Conservation (phyloP, 2,888 invertebrate species). For the Ctena decussata region DNA sequence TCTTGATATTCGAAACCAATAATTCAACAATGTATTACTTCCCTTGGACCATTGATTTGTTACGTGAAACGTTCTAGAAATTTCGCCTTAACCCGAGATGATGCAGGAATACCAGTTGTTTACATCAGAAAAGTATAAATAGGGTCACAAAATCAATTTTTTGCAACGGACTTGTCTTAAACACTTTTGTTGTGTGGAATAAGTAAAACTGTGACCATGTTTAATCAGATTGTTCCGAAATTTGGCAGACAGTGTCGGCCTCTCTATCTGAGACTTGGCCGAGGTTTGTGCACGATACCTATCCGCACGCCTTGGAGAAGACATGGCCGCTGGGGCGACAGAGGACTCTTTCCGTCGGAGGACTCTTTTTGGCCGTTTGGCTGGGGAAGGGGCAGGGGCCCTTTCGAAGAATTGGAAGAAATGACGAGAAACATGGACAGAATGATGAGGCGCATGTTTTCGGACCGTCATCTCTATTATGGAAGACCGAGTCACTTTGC, state of each 20-base stretch:
- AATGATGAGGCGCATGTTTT: background rate
- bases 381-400: background rate
- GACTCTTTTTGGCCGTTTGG: background rate
- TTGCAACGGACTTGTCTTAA: too few relatives aligned
- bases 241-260: background rate
- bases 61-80: too few relatives aligned
- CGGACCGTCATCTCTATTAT: background rate
- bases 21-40: too few relatives aligned
- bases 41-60: too few relatives aligned
- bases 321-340: background rate
- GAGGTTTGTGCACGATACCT: background rate
- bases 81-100: too few relatives aligned
- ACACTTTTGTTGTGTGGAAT: too few relatives aligned
- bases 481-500: background rate
- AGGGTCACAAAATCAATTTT: background rate
- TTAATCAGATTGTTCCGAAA: background rate
- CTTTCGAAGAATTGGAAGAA: background rate
- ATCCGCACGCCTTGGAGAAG: background rate
- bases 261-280: background rate
- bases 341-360: background rate
- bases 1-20: too few relatives aligned
- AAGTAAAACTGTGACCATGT: background rate
- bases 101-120: background rate
- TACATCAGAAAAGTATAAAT: constrained; percentile 11
- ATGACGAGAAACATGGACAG: background rate